phyloP scores from a whole-genome alignment of 2,113 vertebrate genomes.

The Phaethornis superciliosus region DNA sequence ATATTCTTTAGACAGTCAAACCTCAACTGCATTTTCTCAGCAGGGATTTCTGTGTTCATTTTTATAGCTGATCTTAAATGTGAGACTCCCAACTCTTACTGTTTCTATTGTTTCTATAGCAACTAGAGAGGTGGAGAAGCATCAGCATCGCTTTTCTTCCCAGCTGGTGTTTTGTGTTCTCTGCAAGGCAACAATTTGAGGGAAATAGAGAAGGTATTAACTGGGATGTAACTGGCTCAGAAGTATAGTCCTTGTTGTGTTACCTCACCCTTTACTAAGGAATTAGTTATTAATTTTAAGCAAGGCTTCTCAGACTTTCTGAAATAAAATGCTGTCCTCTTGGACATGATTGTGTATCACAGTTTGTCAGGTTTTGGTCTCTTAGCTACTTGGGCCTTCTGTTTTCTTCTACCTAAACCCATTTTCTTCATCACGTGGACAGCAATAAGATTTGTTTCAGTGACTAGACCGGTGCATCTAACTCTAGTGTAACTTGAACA shows the following conservation, averaged over 20 bases:
- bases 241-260: background rate
- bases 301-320: background rate
- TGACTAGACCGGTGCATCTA: background rate
- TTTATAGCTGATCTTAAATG: constrained; percentile 68
- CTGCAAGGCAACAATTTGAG: constrained; percentile 44
- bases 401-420: background rate
- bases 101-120: constrained; percentile 76
- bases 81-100: constrained; percentile 52
- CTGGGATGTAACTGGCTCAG: constrained; percentile 53
- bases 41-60: constrained; percentile 60
- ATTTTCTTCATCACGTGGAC: background rate
- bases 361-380: background rate
- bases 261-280: background rate
- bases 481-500: background rate
- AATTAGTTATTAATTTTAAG: background rate
- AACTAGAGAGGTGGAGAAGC: constrained; percentile 67
- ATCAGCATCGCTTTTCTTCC: constrained; percentile 64
- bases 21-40: constrained; percentile 33
- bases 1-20: constrained; percentile 40
- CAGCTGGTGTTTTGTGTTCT: constrained; percentile 70
- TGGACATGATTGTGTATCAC: background rate
- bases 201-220: constrained; percentile 48
- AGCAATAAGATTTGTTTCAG: background rate
- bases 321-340: background rate
- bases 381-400: background rate